phyloP scores from a whole-genome alignment of 1,140 invertebrate species.

The Drosophila tsacasi region DNA sequence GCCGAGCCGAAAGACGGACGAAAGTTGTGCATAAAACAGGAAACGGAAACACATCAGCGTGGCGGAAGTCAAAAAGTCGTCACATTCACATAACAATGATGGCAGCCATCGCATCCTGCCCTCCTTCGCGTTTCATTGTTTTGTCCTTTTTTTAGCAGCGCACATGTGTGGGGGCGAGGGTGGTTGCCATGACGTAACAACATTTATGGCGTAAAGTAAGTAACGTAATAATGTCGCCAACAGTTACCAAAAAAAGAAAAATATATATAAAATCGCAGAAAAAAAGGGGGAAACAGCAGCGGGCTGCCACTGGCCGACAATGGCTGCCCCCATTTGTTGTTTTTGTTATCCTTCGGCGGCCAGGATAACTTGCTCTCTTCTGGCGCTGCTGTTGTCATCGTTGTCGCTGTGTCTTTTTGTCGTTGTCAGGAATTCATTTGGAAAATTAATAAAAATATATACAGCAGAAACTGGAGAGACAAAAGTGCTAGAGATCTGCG shows the following conservation, averaged over 20 bases:
- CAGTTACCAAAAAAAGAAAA: slow-evolving; percentile 65
- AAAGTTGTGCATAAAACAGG: slow-evolving; percentile 80
- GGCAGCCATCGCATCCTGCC: slow-evolving; percentile 53
- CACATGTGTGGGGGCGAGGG: slow-evolving; percentile 4
- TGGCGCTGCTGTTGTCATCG: slow-evolving; percentile 47
- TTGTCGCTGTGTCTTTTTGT: slow-evolving; percentile 49
- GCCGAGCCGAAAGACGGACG: slow-evolving; percentile 43
- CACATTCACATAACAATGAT: slow-evolving; percentile 85
- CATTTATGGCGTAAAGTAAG: slow-evolving; percentile 81
- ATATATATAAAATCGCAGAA: not conserved
- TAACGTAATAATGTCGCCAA: slow-evolving; percentile 82
- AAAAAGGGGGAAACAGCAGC: slow-evolving; percentile 38
- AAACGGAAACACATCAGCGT: slow-evolving; percentile 85
- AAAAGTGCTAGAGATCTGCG: slow-evolving; percentile 19
- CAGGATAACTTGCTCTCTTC: slow-evolving; percentile 52
- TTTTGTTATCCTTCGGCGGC: slow-evolving; percentile 47
- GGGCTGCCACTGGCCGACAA: slow-evolving; percentile 52
- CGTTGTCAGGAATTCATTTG: slow-evolving; percentile 79
- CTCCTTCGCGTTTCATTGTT: slow-evolving; percentile 45
- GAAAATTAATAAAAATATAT: slow-evolving; percentile 82
- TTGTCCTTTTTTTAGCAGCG: slow-evolving; percentile 52
- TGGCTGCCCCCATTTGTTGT: slow-evolving; percentile 54
- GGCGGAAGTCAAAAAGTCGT: slow-evolving; percentile 85
- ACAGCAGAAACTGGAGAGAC: slow-evolving; percentile 8
- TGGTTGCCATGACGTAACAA: slow-evolving; percentile 68